phyloP scores from a whole-genome alignment of 92 coral and sea anemone genomes.

The Actinostola sp. region DNA sequence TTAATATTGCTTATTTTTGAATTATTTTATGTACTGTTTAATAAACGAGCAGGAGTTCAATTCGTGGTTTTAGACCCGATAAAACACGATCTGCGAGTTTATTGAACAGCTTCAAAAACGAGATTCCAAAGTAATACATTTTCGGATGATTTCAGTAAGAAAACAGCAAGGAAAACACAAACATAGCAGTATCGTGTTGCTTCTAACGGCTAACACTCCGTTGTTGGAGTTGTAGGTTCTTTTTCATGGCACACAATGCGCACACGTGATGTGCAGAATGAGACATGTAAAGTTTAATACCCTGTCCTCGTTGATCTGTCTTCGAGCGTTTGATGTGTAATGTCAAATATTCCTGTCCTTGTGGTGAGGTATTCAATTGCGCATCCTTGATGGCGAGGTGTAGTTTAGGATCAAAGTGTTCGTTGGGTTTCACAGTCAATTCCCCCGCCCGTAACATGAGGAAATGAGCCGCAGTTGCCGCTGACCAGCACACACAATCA shows the following conservation, averaged over 20 bases:
- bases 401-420: background rate
- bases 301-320: slow-evolving; percentile 23
- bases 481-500: background rate
- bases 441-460: background rate
- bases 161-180: too few species aligned
- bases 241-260: slow-evolving; percentile 40
- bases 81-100: too few species aligned
- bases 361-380: background rate
- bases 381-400: background rate
- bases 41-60: too few species aligned
- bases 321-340: slow-evolving; percentile 26
- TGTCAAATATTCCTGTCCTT: background rate
- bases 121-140: too few species aligned
- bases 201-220: too few species aligned
- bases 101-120: too few species aligned
- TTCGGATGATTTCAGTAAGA: too few species aligned
- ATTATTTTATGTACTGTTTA: too few species aligned
- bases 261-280: slow-evolving; percentile 31
- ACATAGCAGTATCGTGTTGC: too few species aligned
- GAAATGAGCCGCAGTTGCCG: background rate
- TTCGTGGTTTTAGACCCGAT: too few species aligned
- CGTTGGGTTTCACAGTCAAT: background rate
- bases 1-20: too few species aligned
- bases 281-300: slow-evolving; percentile 5
- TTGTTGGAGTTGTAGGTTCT: slow-evolving; percentile 5